phyloP scores from a whole-genome alignment of 37 sponge, comb jelly and placozoan genomes.

The Eunapius fragilis region DNA sequence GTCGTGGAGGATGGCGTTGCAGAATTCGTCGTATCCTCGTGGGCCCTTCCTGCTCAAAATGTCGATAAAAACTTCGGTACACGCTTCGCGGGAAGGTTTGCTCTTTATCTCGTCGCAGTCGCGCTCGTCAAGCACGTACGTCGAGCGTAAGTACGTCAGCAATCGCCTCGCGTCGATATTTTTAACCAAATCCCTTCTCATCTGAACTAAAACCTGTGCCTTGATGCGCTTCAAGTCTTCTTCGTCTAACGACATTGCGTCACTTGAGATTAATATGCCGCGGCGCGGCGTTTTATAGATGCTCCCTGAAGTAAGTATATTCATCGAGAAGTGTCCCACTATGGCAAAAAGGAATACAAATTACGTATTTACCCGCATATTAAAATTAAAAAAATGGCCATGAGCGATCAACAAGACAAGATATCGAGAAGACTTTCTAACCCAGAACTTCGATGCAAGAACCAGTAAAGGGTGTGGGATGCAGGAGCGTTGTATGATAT shows the following conservation, averaged over 20 bases:
- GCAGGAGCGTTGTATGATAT: neutral
- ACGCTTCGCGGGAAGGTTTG: conserved; percentile 16
- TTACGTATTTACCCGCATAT: neutral
- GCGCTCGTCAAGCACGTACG: conserved; percentile 29
- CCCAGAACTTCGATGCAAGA: conserved; percentile 75
- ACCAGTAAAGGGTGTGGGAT: conserved; percentile 31
- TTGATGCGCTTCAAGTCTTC: conserved; percentile 57
- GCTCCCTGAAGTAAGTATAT: too few species aligned
- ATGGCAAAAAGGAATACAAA: too few species aligned
- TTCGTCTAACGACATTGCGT: neutral
- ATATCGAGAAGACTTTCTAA: conserved; percentile 25
- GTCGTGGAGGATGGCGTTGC: conserved; percentile 44
- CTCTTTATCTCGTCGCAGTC: conserved; percentile 68
- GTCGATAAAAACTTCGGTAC: conserved; percentile 61
- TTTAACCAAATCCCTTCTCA: conserved; percentile 38
- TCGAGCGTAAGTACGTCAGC: conserved; percentile 41
- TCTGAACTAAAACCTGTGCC: conserved; percentile 15
- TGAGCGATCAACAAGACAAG: neutral
- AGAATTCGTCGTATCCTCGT: conserved; percentile 58
- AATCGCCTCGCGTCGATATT: conserved; percentile 51
- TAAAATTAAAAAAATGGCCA: neutral
- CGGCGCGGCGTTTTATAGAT: neutral
- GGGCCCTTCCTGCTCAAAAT: conserved; percentile 46
- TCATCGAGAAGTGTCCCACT: too few species aligned
- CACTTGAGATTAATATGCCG: too few species aligned